Conservation (phyloP, 1,140 invertebrate genomes). For the Drosophila orosa region DNA sequence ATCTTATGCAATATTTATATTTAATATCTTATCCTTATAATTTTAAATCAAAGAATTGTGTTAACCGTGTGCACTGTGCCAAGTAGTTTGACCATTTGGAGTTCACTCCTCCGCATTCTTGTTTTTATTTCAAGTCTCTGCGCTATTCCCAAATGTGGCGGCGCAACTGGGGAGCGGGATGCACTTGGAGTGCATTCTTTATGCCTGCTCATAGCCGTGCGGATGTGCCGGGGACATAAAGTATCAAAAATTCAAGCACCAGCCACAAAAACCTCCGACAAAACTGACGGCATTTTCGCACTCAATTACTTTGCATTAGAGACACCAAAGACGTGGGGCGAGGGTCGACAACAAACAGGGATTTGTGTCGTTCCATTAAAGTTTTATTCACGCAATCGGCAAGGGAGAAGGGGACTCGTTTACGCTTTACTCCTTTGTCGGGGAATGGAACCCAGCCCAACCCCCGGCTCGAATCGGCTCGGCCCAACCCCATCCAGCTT, state of each 20-base stretch:
- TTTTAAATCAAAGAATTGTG: not conserved
- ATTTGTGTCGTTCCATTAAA: slow-evolving; percentile 84
- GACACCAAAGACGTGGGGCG: slow-evolving; percentile 48
- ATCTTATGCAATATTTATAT: no score
- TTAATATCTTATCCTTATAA: not conserved
- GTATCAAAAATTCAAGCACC: slow-evolving; percentile 54
- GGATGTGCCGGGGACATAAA: slow-evolving; percentile 55
- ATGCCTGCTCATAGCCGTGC: slow-evolving; percentile 37
- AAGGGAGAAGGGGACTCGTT: slow-evolving; percentile 29
- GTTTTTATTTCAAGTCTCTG: slow-evolving; percentile 15
- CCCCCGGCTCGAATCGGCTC: not conserved
- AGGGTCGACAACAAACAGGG: slow-evolving; percentile 49
- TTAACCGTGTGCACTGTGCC: slow-evolving; percentile 28
- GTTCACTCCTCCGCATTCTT: not conserved
- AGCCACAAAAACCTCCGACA: slow-evolving; percentile 51
- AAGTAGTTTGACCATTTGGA: slow-evolving; percentile 57
- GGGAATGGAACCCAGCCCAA: slow-evolving; percentile 17
- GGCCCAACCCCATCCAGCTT: slow-evolving; percentile 8
- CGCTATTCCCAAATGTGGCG: slow-evolving; percentile 23
- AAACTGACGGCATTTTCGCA: slow-evolving; percentile 83
- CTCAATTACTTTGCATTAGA: slow-evolving; percentile 84
- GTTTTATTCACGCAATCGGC: slow-evolving; percentile 83
- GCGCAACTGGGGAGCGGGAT: slow-evolving; percentile 32
- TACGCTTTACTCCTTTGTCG: slow-evolving; percentile 64
- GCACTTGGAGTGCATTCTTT: slow-evolving; percentile 60